phyloP scores from a whole-genome alignment of 2,888 invertebrate species.

The Hemithea aestivaria region DNA sequence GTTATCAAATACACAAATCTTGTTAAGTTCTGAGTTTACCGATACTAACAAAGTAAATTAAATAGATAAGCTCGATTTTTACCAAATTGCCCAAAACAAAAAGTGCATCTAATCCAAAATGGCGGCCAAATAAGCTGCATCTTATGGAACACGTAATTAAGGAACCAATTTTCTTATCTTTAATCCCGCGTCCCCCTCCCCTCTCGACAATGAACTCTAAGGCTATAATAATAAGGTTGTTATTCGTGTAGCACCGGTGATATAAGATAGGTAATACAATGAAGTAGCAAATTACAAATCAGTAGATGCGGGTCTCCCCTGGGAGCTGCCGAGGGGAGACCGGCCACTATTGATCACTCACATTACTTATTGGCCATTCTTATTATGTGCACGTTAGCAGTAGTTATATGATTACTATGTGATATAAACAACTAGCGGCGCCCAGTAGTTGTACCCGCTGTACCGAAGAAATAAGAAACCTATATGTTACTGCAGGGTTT shows the following conservation, averaged over 20 bases:
- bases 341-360: slow-evolving; percentile 36
- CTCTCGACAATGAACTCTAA: slow-evolving; percentile 3
- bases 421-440: not conserved
- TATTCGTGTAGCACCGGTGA: slow-evolving; percentile 1
- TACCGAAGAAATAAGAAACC: too few relatives aligned
- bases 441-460: too few relatives aligned
- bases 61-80: too few relatives aligned
- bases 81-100: too few relatives aligned
- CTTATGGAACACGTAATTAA: slow-evolving; percentile 24
- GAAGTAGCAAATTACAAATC: slow-evolving; percentile 42
- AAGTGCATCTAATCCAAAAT: slow-evolving; percentile 8
- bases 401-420: not conserved
- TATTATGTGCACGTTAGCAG: slow-evolving; percentile 24
- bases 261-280: slow-evolving; percentile 15
- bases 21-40: too few relatives aligned
- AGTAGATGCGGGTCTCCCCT: slow-evolving; percentile 28
- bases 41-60: too few relatives aligned
- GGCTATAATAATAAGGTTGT: slow-evolving; percentile 1
- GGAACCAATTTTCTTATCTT: slow-evolving; percentile 21
- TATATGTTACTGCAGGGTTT: too few relatives aligned
- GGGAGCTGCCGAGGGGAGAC: slow-evolving; percentile 24
- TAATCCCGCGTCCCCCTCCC: slow-evolving; percentile 10
- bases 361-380: slow-evolving; percentile 29
- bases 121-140: slow-evolving; percentile 11
- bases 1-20: too few relatives aligned